Evolutionary conservation across 2,113 vertebrate genomes (phyloP), one percentile per base, ranked within the genome.

Genomic region (Perognathus longimembris): DNA sequence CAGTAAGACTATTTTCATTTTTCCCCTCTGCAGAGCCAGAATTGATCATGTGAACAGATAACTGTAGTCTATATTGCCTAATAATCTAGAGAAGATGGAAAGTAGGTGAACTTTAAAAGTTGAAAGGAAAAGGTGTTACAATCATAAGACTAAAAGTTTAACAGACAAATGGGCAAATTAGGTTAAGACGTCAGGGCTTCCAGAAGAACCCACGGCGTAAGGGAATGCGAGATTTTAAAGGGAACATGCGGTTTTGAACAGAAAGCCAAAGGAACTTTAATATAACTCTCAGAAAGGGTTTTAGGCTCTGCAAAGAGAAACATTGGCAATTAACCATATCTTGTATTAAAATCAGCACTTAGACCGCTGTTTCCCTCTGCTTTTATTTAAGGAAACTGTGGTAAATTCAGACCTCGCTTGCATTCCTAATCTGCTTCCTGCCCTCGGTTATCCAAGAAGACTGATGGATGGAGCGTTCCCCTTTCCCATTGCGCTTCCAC

Each of bases 371-470:
- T 85, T 77, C n/a, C 30, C 28, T 63, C 64, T 76, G 45, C 28
- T 88, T 73, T 77, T 50, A 54, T 54, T 54, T 54, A 54, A 54
- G 50, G 50, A 54, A 18, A 54, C 50, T 14, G 90, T 6, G 5
- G 32, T 42, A 61, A 50, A 59, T 77, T 74, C 28, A 17, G 45
- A 30, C 3, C 74, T 82, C 45, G 22, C 64, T 61, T 54, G 1
- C 1, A 3, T 40, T 45, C 15, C 21, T 7, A 4, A 24, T 14
- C 0, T 18, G 7, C 5, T 6, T 76, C 75, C 61, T 85, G 40
- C 15, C 88, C 94, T 93, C 69, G 89, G 79, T 96, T 97, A 94
- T 85, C 80, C 83, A 79, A 78, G 73, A 96, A 50, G 73, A 88
- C 82, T 94, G 96, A 89, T 90, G 75, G 80, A 88, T 75, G 95